These are phyloP conservation scores for Tapera naevia DNA, from an alignment of 2,797 vertebrate genomes.

Conservation along the genomic window DNA sequence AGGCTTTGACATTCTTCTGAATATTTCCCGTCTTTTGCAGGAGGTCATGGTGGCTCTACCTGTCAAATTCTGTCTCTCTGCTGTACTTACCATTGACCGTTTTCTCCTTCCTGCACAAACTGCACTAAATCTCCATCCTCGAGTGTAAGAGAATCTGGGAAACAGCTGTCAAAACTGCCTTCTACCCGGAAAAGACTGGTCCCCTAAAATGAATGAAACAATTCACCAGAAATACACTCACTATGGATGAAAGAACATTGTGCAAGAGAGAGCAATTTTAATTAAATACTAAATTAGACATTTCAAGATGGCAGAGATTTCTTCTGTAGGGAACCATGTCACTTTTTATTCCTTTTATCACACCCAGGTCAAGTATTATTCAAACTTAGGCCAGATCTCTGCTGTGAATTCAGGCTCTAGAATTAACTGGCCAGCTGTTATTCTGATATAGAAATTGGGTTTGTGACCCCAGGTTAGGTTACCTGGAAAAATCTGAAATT, in stretches of 20 bases:
- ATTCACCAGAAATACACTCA: neutral
- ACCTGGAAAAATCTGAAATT: neutral
- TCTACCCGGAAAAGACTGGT: conserved; percentile 82
- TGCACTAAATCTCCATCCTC: conserved; percentile 84
- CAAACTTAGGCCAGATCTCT: neutral
- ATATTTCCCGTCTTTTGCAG: neutral
- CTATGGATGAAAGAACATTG: neutral
- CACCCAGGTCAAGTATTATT: neutral
- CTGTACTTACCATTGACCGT: conserved; percentile 81
- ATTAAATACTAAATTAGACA: neutral
- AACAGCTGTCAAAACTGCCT: conserved; percentile 80
- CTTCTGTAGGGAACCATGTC: neutral
- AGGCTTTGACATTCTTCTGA: neutral
- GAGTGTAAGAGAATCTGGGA: conserved; percentile 74
- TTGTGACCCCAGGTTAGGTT: neutral
- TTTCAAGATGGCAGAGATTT: neutral
- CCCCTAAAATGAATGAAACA: conserved; percentile 71
- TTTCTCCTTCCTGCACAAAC: conserved; percentile 83
- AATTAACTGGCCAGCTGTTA: neutral
- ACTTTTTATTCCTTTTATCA: neutral
- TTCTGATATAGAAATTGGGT: neutral
- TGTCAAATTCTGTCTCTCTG: neutral
- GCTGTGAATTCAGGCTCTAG: neutral
- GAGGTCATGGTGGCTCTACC: neutral
- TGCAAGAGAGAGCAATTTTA: neutral